Conservation (phyloP, 1,140 invertebrate genomes). For the Pectinophora gossypiella region DNA sequence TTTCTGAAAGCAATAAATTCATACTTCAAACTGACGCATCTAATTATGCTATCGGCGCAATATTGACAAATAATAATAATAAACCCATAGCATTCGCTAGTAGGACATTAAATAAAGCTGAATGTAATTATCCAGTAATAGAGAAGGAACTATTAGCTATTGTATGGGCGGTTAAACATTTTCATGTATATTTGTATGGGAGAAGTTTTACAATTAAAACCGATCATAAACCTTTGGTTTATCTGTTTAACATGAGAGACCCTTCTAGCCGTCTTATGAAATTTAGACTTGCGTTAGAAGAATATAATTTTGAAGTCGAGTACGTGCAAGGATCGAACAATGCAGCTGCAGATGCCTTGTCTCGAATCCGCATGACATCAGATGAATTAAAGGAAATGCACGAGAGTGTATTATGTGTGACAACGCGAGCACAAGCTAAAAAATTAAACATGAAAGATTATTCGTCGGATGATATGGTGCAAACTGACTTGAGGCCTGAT, state of each 20-base stretch:
- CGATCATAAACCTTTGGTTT: not conserved
- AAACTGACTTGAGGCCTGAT: not conserved
- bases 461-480: not conserved
- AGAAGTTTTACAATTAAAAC: not conserved
- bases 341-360: constrained; percentile 21
- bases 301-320: constrained; percentile 14
- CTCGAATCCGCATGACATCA: constrained; percentile 4
- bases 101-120: not conserved
- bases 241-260: not conserved
- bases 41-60: not conserved
- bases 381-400: constrained; percentile 12
- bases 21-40: not conserved
- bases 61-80: not conserved
- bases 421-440: not conserved
- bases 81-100: not conserved
- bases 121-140: not conserved
- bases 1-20: not conserved
- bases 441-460: not conserved
- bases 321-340: constrained; percentile 22
- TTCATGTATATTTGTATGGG: not conserved
- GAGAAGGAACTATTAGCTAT: not conserved
- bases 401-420: not conserved
- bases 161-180: not conserved
- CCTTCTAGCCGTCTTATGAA: constrained; percentile 3
- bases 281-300: constrained; percentile 13